Evolutionary conservation across 2,113 vertebrate species (phyloP).

Genomic region (Semicossyphus pulcher): DNA sequence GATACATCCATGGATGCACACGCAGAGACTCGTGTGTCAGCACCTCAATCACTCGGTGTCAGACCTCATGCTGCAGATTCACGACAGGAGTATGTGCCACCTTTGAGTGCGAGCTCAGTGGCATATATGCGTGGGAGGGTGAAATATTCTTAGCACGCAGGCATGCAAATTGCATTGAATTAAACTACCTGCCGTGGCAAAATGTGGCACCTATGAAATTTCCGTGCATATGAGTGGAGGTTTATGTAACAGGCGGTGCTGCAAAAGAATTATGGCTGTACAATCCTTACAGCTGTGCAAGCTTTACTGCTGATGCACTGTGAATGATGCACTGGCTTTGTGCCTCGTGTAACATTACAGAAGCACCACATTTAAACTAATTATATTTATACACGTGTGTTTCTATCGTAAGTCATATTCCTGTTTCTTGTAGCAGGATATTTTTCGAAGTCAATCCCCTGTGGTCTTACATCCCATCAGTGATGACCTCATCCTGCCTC

Average conservation of each 20-base stretch:
- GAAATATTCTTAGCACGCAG: slow-evolving; percentile 32
- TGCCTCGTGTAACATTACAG: slow-evolving; percentile 3
- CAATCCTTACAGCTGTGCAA: slow-evolving; percentile 6
- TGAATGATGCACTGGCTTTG: neutral
- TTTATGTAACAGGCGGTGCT: slow-evolving; percentile 19
- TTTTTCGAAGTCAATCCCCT: slow-evolving; percentile 6
- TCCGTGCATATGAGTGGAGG: slow-evolving; percentile 19
- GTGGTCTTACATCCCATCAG: slow-evolving; percentile 8
- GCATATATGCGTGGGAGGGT: slow-evolving; percentile 30
- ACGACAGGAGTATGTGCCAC: slow-evolving; percentile 4
- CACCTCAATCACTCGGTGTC: slow-evolving; percentile 6
- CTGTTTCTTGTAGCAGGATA: slow-evolving; percentile 13
- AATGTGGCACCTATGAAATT: slow-evolving; percentile 30
- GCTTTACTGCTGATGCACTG: slow-evolving; percentile 10
- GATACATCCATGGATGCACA: neutral
- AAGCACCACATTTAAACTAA: neutral
- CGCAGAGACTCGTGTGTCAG: slow-evolving; percentile 12
- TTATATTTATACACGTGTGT: neutral
- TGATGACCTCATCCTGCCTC: slow-evolving; percentile 64
- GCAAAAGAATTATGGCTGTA: slow-evolving; percentile 12
- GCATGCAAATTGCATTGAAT: slow-evolving; percentile 55
- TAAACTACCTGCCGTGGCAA: slow-evolving; percentile 20
- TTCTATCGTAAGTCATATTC: neutral
- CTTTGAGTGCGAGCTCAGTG: slow-evolving; percentile 25
- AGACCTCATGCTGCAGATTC: slow-evolving; percentile 12